Conservation (phyloP, 2,113 vertebrate species). For the Sitta europaea region DNA sequence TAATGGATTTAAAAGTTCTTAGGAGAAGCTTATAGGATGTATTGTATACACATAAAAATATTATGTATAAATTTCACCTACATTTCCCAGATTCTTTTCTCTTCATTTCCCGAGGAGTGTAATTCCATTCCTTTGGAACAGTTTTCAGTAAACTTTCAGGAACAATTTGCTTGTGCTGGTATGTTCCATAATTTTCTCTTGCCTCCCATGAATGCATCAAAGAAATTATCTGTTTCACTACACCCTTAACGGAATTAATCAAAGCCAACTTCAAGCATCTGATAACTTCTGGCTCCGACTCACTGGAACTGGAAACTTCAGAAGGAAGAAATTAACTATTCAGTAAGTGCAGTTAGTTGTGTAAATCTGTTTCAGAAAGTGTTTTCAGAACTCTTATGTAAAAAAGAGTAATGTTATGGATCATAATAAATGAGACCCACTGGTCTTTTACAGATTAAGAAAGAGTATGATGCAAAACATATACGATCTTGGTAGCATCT, state of each 20-base stretch:
- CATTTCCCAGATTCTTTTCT: slow-evolving; percentile 76
- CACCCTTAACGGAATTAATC: slow-evolving; percentile 73
- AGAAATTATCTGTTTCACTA: slow-evolving; percentile 79
- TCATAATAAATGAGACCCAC: not conserved
- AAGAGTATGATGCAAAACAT: not conserved
- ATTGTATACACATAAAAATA: not conserved
- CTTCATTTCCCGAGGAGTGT: slow-evolving; percentile 68
- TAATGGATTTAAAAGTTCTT: not conserved
- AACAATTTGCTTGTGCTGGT: slow-evolving; percentile 63
- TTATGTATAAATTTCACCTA: slow-evolving; percentile 46
- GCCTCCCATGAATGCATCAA: slow-evolving; percentile 77
- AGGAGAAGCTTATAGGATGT: not conserved
- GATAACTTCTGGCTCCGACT: slow-evolving; percentile 71
- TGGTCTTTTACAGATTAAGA: not conserved
- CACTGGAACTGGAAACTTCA: slow-evolving; percentile 58
- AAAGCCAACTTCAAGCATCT: slow-evolving; percentile 76
- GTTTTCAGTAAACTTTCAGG: slow-evolving; percentile 80
- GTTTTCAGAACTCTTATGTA: not conserved
- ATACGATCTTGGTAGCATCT: not conserved
- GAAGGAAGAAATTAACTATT: slow-evolving; percentile 53
- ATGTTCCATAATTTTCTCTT: slow-evolving; percentile 62
- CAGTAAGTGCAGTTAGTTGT: not conserved
- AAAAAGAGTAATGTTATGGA: not conserved
- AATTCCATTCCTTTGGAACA: slow-evolving; percentile 90
- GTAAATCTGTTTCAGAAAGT: not conserved